phyloP scores from a whole-genome alignment of 1,140 invertebrate species.

The Aphelenchoides fujianensis region DNA sequence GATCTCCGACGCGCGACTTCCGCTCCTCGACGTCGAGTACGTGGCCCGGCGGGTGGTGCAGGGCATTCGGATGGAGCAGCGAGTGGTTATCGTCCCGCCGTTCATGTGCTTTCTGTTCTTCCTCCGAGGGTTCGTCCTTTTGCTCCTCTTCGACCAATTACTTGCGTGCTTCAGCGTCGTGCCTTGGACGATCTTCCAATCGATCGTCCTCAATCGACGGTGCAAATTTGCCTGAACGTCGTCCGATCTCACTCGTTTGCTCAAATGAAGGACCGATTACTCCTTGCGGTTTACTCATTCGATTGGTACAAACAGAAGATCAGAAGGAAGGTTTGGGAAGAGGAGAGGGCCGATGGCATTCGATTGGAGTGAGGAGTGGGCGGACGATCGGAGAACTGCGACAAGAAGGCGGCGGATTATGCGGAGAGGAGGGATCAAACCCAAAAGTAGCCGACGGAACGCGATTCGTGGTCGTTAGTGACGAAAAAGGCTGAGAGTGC shows the following conservation, averaged over 20 bases:
- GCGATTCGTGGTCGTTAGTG: neutral
- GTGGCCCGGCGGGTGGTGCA: conserved; percentile 22
- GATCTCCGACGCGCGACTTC: conserved; percentile 16
- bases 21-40: conserved; percentile 23
- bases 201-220: conserved; percentile 14
- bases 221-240: neutral
- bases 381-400: too few species aligned
- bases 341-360: neutral
- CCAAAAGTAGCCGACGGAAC: neutral
- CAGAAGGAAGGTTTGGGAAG: neutral
- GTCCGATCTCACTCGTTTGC: neutral
- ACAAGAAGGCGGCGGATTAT: neutral
- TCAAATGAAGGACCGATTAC: neutral
- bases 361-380: neutral
- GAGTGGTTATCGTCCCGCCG: conserved; percentile 20
- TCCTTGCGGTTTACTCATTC: neutral
- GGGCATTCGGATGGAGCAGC: conserved; percentile 24
- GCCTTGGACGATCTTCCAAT: conserved; percentile 31
- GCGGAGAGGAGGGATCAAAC: neutral
- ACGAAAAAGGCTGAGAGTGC: conserved; percentile 19
- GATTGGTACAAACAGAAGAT: neutral
- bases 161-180: conserved; percentile 27
- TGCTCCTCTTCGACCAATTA: too few species aligned
- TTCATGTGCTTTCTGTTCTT: conserved; percentile 19
- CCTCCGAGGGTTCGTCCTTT: too few species aligned